Evolutionary conservation across 2,888 invertebrate species (phyloP), one percentile per base, ranked within the genome.

Genomic region (Eupeodes latifasciatus): DNA sequence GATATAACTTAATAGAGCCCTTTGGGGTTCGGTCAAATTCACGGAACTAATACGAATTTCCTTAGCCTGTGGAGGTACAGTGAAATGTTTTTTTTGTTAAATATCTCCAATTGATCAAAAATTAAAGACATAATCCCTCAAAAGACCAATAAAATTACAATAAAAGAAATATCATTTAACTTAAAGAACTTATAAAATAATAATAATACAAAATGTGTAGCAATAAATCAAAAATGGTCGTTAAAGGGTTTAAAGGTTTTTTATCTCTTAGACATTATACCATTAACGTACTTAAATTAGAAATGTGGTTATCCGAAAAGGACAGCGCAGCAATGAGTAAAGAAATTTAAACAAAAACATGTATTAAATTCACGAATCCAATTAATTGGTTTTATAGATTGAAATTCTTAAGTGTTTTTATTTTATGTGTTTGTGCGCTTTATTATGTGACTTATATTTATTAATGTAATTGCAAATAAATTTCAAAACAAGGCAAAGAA

Each of bases 1-100:
- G 92, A 99, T 99, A 76, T 98, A 98, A 72, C 98, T 96, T 55
- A 98, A 94, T 90, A 99, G 94, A 5, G 99, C 99, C 82, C 98
- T 95, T 94, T 99, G 99, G 47, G 99, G 98, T 94, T 98, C 98
- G 77, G 97, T 96, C 91, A 98, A 94, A 91, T 94, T 93, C 59
- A 98, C 96, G 61, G 97, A 96, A 79, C 98, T 97, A 91, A 99
- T 96, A 91, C 97, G 96, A 3, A 93, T 92, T 89, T 94, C 93
- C 91, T 93, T 93, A 90, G 94, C 92, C 93, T 93, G 87, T n/a
- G 90, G 90, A n/a, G 0, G 72, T 19, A 47, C 14, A 72, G 71
- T 59, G 9, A 75, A 83, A 64, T 40, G 6, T 53, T 59, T 44
- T 27, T 27, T n/a, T n/a, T n/a, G n/a, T 0, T 27, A 27, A 27